Evolutionary conservation across 2,888 invertebrate species (phyloP).

Genomic region (Euzophera pinguis): DNA sequence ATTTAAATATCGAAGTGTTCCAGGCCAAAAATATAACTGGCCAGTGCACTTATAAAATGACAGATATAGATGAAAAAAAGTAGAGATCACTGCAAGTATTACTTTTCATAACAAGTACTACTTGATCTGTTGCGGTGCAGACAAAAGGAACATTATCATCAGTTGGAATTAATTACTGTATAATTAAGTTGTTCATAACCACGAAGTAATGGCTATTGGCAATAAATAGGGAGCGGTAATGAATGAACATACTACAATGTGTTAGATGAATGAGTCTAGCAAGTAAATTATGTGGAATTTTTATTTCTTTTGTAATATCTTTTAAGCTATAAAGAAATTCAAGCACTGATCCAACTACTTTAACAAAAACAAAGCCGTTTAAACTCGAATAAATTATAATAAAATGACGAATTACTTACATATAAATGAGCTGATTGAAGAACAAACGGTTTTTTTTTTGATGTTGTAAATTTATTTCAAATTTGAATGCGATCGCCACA

Average conservation of each 20-base stretch:
- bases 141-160: slow-evolving; percentile 33
- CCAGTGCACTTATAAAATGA: neutral
- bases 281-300: no score
- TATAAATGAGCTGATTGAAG: no score
- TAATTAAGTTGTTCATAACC: slow-evolving; percentile 27
- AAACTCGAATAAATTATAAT: no score
- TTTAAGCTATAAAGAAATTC: no score
- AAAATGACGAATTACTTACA: no score
- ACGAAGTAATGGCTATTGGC: slow-evolving; percentile 18
- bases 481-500: slow-evolving; percentile 8
- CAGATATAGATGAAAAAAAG: no score
- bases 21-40: neutral
- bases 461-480: neutral
- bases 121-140: slow-evolving; percentile 18
- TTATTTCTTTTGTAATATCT: no score
- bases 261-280: slow-evolving; percentile 9
- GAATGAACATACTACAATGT: slow-evolving; percentile 11
- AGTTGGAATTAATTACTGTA: slow-evolving; percentile 40
- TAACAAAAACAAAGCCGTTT: no score
- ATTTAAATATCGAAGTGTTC: neutral
- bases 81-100: no score
- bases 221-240: slow-evolving; percentile 16
- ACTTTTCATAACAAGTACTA: no score
- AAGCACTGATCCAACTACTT: no score
- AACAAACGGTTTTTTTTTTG: no score